Base-by-base conservation (phyloP, 1,140 invertebrate species). In the Macrotrachela quadricornifera region DNA sequence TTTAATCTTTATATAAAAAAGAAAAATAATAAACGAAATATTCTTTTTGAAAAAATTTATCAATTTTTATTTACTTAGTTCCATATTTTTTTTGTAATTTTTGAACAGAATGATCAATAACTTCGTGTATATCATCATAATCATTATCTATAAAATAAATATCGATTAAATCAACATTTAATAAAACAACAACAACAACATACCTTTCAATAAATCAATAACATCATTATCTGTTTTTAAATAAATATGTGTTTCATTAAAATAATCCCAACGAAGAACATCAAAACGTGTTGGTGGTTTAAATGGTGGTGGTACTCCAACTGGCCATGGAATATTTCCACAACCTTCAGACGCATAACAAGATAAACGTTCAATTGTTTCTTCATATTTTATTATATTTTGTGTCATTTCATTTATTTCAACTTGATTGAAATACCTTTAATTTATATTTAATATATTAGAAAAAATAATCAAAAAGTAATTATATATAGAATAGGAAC, bases 211-310 rank as follows among this genome's bases (percentile, higher is more conserved):
- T 57, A 63, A 61, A 47, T 59, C 59, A n/a, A 64, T 57, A 47
- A 68, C 65, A 10, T 61, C 60, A 21, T 65, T 63, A 51, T 69
- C 66, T 60, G 60, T 61, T 48, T 67, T 57, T 51, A 66, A 59
- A 54, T 63, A 85, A 16, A 80, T 75, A 64, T 87, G 80, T n/a
- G 79, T 79, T 43, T 71, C 70, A 63, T 86, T 87, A 61, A 91
- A 83, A 62, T 81, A 79, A 18, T 79, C 77, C 81, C 83, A 88
- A 21, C 75, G 76, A 16, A 84, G 72, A 51, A 88, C 75, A 71
- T 90, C 85, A 73, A 87, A 90, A 54, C 86, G 76, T 57, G 76
- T 79, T 16, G 73, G 70, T 10, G 82, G 78, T 55, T 75, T 76
- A 56, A 76, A 78, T 3, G 73, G 73, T 37, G 74, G 70, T 37